Conservation (phyloP, 2,113 vertebrate genomes). For the Myrmecophaga tridactyla region DNA sequence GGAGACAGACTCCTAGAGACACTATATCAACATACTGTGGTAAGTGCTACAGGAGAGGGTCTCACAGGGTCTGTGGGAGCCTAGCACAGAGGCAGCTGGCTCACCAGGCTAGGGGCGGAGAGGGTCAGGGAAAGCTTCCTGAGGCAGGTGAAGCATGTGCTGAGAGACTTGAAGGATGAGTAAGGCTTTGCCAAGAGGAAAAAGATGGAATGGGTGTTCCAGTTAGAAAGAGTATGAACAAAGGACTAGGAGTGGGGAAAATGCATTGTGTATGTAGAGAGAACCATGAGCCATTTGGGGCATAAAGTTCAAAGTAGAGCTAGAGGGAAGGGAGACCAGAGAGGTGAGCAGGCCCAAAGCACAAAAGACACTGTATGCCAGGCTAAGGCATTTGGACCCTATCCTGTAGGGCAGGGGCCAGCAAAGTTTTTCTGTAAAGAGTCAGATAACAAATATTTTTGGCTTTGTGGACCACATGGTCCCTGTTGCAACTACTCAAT, state of each 20-base stretch:
- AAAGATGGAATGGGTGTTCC: neutral
- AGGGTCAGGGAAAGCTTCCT: neutral
- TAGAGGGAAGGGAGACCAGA: neutral
- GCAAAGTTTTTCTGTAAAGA: neutral
- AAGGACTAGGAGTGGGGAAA: neutral
- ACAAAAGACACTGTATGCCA: accelerated
- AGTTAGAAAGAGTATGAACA: neutral
- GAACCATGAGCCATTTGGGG: neutral
- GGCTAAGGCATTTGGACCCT: neutral
- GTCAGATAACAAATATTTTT: neutral
- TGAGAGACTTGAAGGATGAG: neutral
- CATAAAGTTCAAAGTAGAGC: neutral
- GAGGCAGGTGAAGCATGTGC: neutral
- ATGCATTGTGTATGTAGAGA: too few species aligned
- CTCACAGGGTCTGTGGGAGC: neutral
- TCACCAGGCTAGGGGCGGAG: too few species aligned
- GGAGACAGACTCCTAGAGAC: neutral
- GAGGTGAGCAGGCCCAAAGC: neutral
- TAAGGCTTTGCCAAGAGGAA: neutral
- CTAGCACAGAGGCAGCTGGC: neutral
- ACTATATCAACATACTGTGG: neutral
- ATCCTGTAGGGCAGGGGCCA: neutral
- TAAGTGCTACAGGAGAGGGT: neutral
- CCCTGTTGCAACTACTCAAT: too few species aligned
- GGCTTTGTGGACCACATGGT: neutral